phyloP scores from a whole-genome alignment of 2,797 vertebrate genomes.

The Enoplosus armatus region DNA sequence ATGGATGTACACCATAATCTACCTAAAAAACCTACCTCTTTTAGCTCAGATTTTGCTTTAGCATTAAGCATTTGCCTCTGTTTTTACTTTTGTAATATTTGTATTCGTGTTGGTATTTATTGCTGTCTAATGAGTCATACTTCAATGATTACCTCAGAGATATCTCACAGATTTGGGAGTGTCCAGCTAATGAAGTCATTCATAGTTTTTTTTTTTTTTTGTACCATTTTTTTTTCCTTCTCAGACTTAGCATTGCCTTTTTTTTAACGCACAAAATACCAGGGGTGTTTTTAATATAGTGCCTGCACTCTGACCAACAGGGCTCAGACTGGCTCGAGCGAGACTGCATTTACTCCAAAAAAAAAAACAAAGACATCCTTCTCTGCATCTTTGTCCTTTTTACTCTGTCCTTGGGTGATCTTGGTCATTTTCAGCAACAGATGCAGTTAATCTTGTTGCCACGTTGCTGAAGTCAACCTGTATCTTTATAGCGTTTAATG shows the following conservation, averaged over 20 bases:
- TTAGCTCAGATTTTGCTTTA: conserved; percentile 85
- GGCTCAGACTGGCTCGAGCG: conserved; percentile 62
- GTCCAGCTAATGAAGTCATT: conserved; percentile 86
- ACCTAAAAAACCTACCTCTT: conserved; percentile 86
- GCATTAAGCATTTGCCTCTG: conserved; percentile 86
- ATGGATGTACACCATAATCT: conserved; percentile 85
- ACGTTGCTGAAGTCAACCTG: conserved; percentile 33
- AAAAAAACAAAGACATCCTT: conserved; percentile 28
- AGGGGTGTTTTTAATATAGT: conserved; percentile 77
- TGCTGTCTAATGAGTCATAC: conserved; percentile 88
- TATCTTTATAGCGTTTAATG: conserved; percentile 19
- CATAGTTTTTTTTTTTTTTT: conserved; percentile 66
- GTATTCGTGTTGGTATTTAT: conserved; percentile 90
- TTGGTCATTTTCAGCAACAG: conserved; percentile 29
- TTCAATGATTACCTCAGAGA: conserved; percentile 87
- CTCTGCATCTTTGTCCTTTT: conserved; percentile 45
- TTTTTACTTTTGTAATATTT: conserved; percentile 89
- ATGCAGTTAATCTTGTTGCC: conserved; percentile 30
- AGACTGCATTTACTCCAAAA: conserved; percentile 62
- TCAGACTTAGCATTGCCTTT: conserved; percentile 77
- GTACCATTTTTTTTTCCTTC: conserved; percentile 62
- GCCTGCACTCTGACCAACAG: conserved; percentile 77
- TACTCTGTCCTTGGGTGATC: conserved; percentile 12
- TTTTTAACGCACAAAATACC: conserved; percentile 78
- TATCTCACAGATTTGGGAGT: conserved; percentile 85